These are phyloP conservation scores for Dicyrtomina minuta DNA, from an alignment of 2,888 invertebrate genomes.

Conservation along the genomic window DNA sequence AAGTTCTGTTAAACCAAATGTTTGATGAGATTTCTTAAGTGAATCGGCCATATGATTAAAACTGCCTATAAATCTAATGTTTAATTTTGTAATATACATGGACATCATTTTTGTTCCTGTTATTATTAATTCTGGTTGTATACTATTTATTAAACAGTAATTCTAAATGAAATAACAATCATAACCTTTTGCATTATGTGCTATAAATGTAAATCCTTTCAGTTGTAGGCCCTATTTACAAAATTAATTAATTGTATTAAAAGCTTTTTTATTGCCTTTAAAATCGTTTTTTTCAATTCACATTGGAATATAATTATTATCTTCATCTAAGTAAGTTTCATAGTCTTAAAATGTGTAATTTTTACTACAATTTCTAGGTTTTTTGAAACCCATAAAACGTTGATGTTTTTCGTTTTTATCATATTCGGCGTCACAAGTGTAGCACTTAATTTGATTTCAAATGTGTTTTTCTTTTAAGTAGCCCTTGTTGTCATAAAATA, in stretches of 20 bases:
- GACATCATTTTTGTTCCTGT: background rate
- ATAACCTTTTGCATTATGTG: conserved; percentile 3
- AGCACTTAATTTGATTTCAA: too few relatives aligned
- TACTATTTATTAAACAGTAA: background rate
- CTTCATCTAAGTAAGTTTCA: conserved; percentile 1
- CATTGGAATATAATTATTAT: background rate
- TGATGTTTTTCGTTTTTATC: background rate
- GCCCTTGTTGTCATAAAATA: background rate
- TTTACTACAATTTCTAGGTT: background rate
- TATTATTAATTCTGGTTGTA: conserved; percentile 1
- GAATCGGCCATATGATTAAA: background rate
- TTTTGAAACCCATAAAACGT: background rate
- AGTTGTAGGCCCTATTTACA: background rate
- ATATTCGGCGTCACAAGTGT: too few relatives aligned
- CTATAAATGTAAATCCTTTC: background rate
- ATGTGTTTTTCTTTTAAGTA: too few relatives aligned
- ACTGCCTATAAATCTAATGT: background rate
- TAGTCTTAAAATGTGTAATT: background rate
- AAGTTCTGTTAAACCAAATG: background rate
- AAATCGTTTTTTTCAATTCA: background rate
- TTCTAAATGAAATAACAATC: background rate
- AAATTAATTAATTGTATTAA: background rate
- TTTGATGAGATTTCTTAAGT: background rate
- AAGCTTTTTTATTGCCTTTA: background rate
- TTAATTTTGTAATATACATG: too few relatives aligned